Base-by-base conservation (phyloP, 30 jellyfish, hydroid and myxozoan genomes). In the Pelagia noctiluca region DNA sequence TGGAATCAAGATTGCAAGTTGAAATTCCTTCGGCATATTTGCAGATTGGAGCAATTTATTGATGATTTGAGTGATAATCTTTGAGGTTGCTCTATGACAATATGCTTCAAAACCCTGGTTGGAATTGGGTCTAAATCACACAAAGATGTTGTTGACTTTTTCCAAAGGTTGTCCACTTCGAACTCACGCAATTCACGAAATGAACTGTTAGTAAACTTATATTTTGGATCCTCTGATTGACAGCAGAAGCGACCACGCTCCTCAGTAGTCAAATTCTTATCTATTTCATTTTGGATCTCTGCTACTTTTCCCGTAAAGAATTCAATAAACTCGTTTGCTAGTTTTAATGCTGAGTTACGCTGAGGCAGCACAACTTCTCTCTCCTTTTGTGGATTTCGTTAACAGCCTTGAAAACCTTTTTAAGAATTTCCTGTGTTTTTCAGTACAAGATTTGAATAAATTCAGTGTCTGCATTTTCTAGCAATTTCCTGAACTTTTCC, bases 1-100 rank as follows among this genome's bases (percentile, higher is more conserved):
- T 47, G 84, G 91, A 47, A 66, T 81, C 50, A 81, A 35, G 84
- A 81, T 81, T 66, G 92, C 92, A 67, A 68, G 75, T 85, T 82
- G 29, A 68, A 82, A 82, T 64, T 48, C 90, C 83, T 65, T 63
- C 63, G 83, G 82, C 90, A 80, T 80, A 35, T 80, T 28, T 80
- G 90, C 90, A 67, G 85, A 66, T 82, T 66, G 78, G 67, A 81
- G 91, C 29, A 68, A 81, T 65, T 65, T 67, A 81, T 81, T 81
- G 84, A 81, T 81, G 85, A 67, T 82, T 66, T 66, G 78, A 66
- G 92, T 82, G 85, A 68, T 80, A 50, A 63, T 35, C 47, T 80
- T 64, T 34, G 42, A 31, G 75, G 83, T 33, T 80, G 90, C 90
- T 80, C 75, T 80, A 80, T 80, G 83, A 65, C 90, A 80, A 63